A percentile compares a stretch with the other conserved stretches of the same genome.
phyloP scores from a whole-genome alignment of 1,140 invertebrate species.

The Eumaeus atala region DNA sequence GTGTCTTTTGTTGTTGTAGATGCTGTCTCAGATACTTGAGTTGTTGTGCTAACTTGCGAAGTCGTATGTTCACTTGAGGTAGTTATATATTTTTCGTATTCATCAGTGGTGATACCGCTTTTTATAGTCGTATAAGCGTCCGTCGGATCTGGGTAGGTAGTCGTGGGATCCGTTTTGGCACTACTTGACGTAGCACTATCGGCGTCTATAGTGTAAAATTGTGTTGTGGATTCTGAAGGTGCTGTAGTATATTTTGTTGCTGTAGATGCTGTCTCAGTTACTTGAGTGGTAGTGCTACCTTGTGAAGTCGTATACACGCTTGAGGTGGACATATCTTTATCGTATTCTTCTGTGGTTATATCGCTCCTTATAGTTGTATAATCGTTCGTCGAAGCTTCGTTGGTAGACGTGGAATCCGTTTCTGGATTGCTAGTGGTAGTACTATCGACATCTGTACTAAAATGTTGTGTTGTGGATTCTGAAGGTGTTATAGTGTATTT shows the following conservation, averaged over 20 bases:
- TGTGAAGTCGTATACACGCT: background rate
- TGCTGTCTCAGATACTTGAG: conserved; percentile 20
- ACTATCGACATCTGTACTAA: too few relatives aligned
- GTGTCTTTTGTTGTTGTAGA: conserved; percentile 11
- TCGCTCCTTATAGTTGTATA: too few relatives aligned
- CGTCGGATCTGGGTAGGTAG: background rate
- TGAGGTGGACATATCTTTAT: background rate
- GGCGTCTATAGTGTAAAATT: too few relatives aligned
- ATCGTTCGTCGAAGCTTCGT: background rate
- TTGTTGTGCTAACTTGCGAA: background rate
- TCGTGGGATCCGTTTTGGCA: conserved; percentile 6
- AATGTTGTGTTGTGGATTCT: conserved; percentile 2
- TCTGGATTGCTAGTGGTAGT: background rate
- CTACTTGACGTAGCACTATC: too few relatives aligned
- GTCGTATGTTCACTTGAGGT: background rate
- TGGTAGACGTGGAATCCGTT: background rate
- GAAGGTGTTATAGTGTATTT: conserved; percentile 16
- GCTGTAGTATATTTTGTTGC: conserved; percentile 18
- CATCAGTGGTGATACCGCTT: background rate
- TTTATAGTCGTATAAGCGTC: too few relatives aligned
- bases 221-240: conserved; percentile 5
- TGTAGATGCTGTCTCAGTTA: conserved; percentile 18
- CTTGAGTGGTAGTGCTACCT: conserved; percentile 1
- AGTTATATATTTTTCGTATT: background rate
- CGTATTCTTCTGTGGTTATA: background rate